Evolutionary conservation across 2,113 vertebrate species (phyloP).

Genomic region (Danionella cerebrum): DNA sequence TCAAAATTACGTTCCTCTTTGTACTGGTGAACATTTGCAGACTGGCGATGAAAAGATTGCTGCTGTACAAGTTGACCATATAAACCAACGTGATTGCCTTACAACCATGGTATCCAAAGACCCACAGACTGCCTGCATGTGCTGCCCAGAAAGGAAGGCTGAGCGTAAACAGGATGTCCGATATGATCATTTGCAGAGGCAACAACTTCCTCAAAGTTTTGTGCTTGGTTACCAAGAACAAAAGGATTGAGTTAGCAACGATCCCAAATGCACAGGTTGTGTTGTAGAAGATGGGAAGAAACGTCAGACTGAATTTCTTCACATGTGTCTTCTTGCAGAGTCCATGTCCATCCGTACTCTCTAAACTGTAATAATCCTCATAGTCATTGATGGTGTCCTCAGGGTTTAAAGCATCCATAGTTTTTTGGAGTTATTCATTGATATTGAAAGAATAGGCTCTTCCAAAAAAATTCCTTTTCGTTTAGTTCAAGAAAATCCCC

Average conservation of each 20-base stretch:
- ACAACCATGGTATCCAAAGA: conserved; percentile 59
- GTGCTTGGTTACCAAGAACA: conserved; percentile 42
- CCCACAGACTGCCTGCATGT: conserved; percentile 47
- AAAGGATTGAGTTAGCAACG: conserved; percentile 49
- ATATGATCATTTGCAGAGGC: conserved; percentile 62
- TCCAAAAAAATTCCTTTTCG: too few species aligned
- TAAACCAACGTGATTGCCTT: conserved; percentile 56
- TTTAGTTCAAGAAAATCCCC: neutral
- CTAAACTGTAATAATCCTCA: conserved; percentile 33
- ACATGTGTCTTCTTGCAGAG: conserved; percentile 61
- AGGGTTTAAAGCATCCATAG: neutral
- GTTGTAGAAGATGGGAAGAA: conserved; percentile 58
- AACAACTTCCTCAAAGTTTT: conserved; percentile 47
- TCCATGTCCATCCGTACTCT: conserved; percentile 22
- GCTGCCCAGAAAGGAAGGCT: conserved; percentile 69
- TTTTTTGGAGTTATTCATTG: neutral
- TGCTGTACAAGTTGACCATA: conserved; percentile 63
- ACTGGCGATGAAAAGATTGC: conserved; percentile 64
- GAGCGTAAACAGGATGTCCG: conserved; percentile 60
- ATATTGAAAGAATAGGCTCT: too few species aligned
- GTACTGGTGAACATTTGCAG: conserved; percentile 41
- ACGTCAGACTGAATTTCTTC: conserved; percentile 50
- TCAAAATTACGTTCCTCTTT: conserved; percentile 28
- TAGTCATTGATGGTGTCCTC: conserved; percentile 1
- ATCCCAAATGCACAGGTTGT: conserved; percentile 55